Conservation (phyloP, 2,797 vertebrate species). For the Melanotaenia nigrans region DNA sequence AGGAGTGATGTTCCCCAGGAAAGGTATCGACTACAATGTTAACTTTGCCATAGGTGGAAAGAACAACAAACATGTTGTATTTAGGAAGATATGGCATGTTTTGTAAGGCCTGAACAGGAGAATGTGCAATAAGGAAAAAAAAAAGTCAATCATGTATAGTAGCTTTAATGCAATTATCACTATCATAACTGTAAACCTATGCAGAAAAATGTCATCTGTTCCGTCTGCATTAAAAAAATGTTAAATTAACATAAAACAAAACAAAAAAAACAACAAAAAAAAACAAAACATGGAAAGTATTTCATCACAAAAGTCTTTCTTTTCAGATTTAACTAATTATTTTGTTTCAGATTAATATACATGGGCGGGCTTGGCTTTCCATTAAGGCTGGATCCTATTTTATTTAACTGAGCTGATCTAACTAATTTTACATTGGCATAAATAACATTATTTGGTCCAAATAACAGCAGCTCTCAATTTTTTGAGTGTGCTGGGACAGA, state of each 20-base stretch:
- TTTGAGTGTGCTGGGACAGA: slow-evolving; percentile 6
- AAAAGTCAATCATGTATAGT: not conserved
- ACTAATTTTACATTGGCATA: not conserved
- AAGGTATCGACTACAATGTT: slow-evolving; percentile 49
- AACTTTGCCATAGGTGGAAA: slow-evolving; percentile 44
- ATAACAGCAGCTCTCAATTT: not conserved
- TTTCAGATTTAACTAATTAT: not conserved
- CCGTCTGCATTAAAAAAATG: not conserved
- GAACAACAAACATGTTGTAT: slow-evolving; percentile 42
- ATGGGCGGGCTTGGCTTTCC: not conserved
- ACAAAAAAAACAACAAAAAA: not conserved
- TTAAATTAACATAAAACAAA: not conserved
- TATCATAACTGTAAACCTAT: slow-evolving; percentile 33
- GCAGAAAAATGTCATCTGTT: slow-evolving; percentile 20
- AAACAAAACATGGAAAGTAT: not conserved
- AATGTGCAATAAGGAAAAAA: slow-evolving; percentile 6
- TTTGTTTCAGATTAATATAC: not conserved
- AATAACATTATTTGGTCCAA: not conserved
- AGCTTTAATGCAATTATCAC: slow-evolving; percentile 31
- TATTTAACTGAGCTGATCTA: not conserved
- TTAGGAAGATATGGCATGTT: slow-evolving; percentile 60
- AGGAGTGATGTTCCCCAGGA: slow-evolving; percentile 50
- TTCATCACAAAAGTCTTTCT: not conserved
- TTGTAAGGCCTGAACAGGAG: slow-evolving; percentile 59
- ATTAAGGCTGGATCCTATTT: not conserved